A percentile compares a stretch with the other conserved stretches of the same genome.
Conservation (phyloP, 2,888 invertebrate species). For the Chaitophorus viminalis region DNA sequence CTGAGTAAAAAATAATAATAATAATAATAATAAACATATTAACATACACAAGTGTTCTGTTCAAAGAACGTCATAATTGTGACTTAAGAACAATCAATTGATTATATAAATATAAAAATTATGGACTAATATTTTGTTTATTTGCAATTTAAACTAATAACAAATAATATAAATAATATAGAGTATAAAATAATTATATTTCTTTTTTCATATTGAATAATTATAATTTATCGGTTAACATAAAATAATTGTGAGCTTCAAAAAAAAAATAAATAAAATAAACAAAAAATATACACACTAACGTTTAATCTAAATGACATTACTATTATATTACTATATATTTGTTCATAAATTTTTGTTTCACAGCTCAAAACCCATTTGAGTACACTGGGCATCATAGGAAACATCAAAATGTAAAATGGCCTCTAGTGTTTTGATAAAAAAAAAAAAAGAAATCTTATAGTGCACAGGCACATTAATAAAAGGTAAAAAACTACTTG, state of each 20-base stretch:
- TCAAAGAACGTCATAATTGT: not conserved
- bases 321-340: constrained; percentile 18
- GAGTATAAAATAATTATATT: constrained; percentile 52
- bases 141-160: constrained; percentile 59
- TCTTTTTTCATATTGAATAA: constrained; percentile 48
- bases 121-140: constrained; percentile 55
- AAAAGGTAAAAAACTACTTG: constrained; percentile 55
- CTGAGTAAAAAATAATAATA: constrained; percentile 43
- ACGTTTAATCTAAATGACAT: constrained; percentile 42
- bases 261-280: constrained; percentile 47
- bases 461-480: constrained; percentile 51
- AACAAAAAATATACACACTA: constrained; percentile 53
- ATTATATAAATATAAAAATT: constrained; percentile 40
- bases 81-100: constrained; percentile 37
- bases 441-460: constrained; percentile 48
- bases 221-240: constrained; percentile 59
- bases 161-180: constrained; percentile 60
- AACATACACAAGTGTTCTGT: constrained; percentile 29
- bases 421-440: constrained; percentile 60
- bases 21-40: constrained; percentile 40
- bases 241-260: constrained; percentile 60
- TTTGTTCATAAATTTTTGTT: constrained; percentile 47
- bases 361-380: constrained; percentile 26
- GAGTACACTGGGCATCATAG: constrained; percentile 29
- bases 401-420: constrained; percentile 55